Evolutionary conservation across 2,113 vertebrate genomes (phyloP).

Genomic region (Oryctolagus cuniculus): mOryCun1.1 NC_091438.1:98366001-98366500

Average conservation of each 20-base stretch:
- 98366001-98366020: slow-evolving; percentile 18
- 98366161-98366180: slow-evolving; percentile 84
- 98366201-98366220: slow-evolving; percentile 85
- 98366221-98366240: slow-evolving; percentile 87
- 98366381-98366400: slow-evolving; percentile 75
- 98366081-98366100: not conserved
- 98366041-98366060: not conserved
- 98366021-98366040: slow-evolving; percentile 66
- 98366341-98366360: slow-evolving; percentile 81
- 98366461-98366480: slow-evolving; percentile 43
- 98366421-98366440: slow-evolving; percentile 17
- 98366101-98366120: slow-evolving; percentile 47
- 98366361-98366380: slow-evolving; percentile 77
- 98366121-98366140: slow-evolving; percentile 48
- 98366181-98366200: slow-evolving; percentile 78
- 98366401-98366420: slow-evolving; percentile 34
- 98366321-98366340: slow-evolving; percentile 80
- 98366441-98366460: slow-evolving; percentile 51
- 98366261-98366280: slow-evolving; percentile 79
- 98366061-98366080: slow-evolving; percentile 31
- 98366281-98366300: slow-evolving; percentile 70
- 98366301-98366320: slow-evolving; percentile 69
- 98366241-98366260: slow-evolving; percentile 84
- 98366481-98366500: slow-evolving; percentile 55
- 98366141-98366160: slow-evolving; percentile 73